Base-by-base conservation (phyloP, 2,113 vertebrate genomes). In the Phaethornis superciliosus region DNA sequence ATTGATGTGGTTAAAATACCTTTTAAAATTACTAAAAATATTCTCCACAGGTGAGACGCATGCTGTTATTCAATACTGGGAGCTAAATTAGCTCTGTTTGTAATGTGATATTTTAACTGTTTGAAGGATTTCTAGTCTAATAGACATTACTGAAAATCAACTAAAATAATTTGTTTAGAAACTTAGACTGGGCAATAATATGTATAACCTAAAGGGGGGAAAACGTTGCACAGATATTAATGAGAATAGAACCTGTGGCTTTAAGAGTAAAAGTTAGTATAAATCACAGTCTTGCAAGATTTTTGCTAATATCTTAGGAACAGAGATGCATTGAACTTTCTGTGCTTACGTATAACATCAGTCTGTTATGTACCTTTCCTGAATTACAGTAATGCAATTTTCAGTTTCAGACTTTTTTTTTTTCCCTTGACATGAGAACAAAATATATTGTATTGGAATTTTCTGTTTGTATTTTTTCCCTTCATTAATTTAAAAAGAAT, bases 161-260 rank as follows among this genome's bases (percentile, higher is more conserved):
- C 17, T 47, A 11, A 77, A 68, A 47, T 46, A 42, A 33, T 68
- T 47, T 33, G 32, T 54, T 79, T 28, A 24, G 28, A 72, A 77
- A 54, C 6, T 32, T 79, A 32, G 6, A 9, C 12, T 81, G 35
- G 46, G 22, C 56, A 82, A 1, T 76, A 58, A 35, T 59, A 23
- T 32, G 1, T 26, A 8, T 76, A 37, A 75, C 14, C 2, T 54
- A 49, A 63, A 9, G 0, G 2, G 23, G 33, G 15, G 5, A 7
- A 56, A 55, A 46, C 35, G 23, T 4, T 72, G 23, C 26, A 35
- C 21, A 70, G 15, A 15, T 80, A 32, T 15, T 72, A 2, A 20
- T 15, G 8, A 79, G 18, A 51, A 51, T 10, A 4, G 10, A 3
- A 32, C 9, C 22, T 70, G 6, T 23, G 37, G 5, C 54, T 63